These are phyloP conservation scores for Lysiphlebus fabarum DNA, from an alignment of 1,140 invertebrate species.

Conservation along the genomic window DNA sequence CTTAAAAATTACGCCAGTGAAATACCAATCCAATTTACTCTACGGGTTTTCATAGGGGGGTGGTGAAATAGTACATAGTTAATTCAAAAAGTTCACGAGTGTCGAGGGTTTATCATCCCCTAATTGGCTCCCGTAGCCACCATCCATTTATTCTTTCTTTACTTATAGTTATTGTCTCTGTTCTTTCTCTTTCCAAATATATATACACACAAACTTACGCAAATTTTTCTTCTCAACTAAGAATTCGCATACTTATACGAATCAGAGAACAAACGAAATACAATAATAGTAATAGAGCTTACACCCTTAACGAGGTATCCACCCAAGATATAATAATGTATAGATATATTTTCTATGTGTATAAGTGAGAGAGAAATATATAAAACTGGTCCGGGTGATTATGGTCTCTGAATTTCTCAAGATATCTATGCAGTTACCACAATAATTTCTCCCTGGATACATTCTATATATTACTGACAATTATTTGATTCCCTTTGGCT, in stretches of 20 bases:
- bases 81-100: constrained; percentile 3
- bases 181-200: constrained; percentile 20
- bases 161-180: not conserved
- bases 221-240: constrained; percentile 37
- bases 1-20: constrained; percentile 35
- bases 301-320: constrained; percentile 32
- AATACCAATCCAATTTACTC: constrained; percentile 45
- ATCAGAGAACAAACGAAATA: constrained; percentile 34
- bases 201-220: constrained; percentile 26
- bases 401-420: constrained; percentile 11
- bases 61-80: too few relatives aligned
- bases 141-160: constrained; percentile 34
- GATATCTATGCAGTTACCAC: constrained; percentile 23
- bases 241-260: constrained; percentile 29
- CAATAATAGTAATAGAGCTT: constrained; percentile 35
- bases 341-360: too few relatives aligned
- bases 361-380: too few relatives aligned
- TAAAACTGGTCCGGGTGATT: constrained; percentile 5
- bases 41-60: constrained; percentile 34
- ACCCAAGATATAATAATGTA: constrained; percentile 3
- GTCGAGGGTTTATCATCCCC: constrained; percentile 37
- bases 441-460: constrained; percentile 5
- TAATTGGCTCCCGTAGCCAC: constrained; percentile 44
- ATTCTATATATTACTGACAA: constrained; percentile 18
- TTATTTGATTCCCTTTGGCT: constrained; percentile 16